phyloP scores from a whole-genome alignment of 2,113 vertebrate species.

The Nematolebias whitei region DNA sequence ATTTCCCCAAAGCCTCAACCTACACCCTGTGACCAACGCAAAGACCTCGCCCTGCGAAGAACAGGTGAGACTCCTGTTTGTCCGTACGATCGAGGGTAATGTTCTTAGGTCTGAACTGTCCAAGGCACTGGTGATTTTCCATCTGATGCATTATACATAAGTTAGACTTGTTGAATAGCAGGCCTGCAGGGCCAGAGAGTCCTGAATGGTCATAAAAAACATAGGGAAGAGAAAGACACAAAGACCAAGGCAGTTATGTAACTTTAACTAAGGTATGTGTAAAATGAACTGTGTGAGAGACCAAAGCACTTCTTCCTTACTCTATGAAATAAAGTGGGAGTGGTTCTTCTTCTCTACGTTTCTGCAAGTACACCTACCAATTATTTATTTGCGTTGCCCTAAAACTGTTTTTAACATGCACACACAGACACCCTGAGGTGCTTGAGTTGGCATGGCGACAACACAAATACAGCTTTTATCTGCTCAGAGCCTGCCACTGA shows the following conservation, averaged over 20 bases:
- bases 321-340: conserved; percentile 55
- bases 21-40: conserved; percentile 79
- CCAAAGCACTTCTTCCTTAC: conserved; percentile 26
- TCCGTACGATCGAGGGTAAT: conserved; percentile 21
- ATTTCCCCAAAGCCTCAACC: conserved; percentile 76
- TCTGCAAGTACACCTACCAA: conserved; percentile 27
- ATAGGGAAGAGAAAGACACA: conserved; percentile 38
- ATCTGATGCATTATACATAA: conserved; percentile 20
- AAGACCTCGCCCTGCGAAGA: conserved; percentile 87
- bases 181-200: conserved; percentile 40
- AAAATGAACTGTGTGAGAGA: conserved; percentile 73
- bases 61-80: conserved; percentile 81
- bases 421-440: conserved; percentile 42
- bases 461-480: conserved; percentile 53
- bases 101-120: conserved; percentile 7
- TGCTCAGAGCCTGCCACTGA: conserved; percentile 32
- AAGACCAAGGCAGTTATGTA: conserved; percentile 57
- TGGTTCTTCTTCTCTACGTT: conserved; percentile 39
- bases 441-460: conserved; percentile 41
- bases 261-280: conserved; percentile 54
- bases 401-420: conserved; percentile 23
- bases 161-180: conserved; percentile 27
- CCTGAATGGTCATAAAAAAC: conserved; percentile 26
- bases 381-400: conserved; percentile 61
- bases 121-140: conserved; percentile 46